These are phyloP conservation scores for Enteromius thamalakanensis DNA, from an alignment of 2,797 vertebrate species.

Conservation along the genomic window DNA sequence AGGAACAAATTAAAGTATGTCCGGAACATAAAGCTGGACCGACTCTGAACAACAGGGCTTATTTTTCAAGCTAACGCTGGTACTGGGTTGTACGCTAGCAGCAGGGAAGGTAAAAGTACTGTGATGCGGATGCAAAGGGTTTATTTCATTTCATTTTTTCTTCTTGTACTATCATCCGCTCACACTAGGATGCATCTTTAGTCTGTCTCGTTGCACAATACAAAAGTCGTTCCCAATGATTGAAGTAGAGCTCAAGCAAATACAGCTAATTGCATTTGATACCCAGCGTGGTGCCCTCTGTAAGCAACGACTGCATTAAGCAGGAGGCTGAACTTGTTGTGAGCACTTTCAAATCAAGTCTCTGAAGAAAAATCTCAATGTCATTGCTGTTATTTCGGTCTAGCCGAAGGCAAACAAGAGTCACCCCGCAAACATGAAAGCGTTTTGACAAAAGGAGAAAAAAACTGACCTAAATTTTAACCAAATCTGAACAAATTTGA, in stretches of 20 bases:
- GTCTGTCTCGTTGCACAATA: conserved; percentile 44
- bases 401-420: conserved; percentile 24
- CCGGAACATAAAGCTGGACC: conserved; percentile 8
- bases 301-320: conserved; percentile 38
- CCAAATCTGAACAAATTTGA: conserved; percentile 28
- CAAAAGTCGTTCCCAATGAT: conserved; percentile 54
- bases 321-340: conserved; percentile 24
- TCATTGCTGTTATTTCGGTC: conserved; percentile 11
- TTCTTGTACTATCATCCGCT: conserved; percentile 27
- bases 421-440: conserved; percentile 14
- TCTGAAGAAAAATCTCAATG: conserved; percentile 29
- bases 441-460: conserved; percentile 11
- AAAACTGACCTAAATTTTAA: conserved; percentile 1
- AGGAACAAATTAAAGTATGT: conserved; percentile 49
- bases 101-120: neutral
- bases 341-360: conserved; percentile 35
- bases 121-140: conserved; percentile 7
- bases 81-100: conserved; percentile 1
- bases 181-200: conserved; percentile 30
- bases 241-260: conserved; percentile 46
- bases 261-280: conserved; percentile 51
- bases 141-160: conserved; percentile 29
- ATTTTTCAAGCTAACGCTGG: conserved; percentile 19
- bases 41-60: conserved; percentile 39
- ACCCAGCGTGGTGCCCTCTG: conserved; percentile 33